Percentiles rank a stretch among this genome's conserved stretches.
phyloP scores from a whole-genome alignment of 2,797 vertebrate species.

The Aeoliscus strigatus region DNA sequence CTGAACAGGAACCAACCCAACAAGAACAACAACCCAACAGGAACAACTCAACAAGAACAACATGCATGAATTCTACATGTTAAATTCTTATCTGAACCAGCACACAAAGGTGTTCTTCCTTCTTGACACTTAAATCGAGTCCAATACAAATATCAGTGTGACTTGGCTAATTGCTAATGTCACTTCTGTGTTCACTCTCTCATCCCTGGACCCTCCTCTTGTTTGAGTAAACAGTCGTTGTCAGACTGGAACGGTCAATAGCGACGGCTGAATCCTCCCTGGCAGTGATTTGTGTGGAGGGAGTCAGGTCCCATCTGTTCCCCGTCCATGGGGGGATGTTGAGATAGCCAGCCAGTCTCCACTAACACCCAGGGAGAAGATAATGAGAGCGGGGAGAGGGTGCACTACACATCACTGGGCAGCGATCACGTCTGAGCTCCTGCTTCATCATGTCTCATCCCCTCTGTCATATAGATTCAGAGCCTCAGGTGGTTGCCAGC shows the following conservation, averaged over 20 bases:
- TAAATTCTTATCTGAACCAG: too few species aligned
- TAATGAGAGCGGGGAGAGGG: slow-evolving; percentile 63
- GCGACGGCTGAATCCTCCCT: slow-evolving; percentile 45
- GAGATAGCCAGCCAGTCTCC: slow-evolving; percentile 50
- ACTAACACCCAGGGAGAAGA: slow-evolving; percentile 64
- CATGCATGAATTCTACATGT: too few species aligned
- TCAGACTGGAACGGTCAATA: slow-evolving; percentile 40
- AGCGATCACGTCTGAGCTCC: slow-evolving; percentile 38
- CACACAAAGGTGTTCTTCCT: too few species aligned
- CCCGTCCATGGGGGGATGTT: slow-evolving; percentile 50
- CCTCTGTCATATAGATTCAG: slow-evolving; percentile 18
- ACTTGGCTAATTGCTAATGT: background rate
- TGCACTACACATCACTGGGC: slow-evolving; percentile 39
- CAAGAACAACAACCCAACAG: too few species aligned
- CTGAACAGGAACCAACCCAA: too few species aligned
- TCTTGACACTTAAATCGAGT: background rate
- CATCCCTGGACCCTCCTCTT: slow-evolving; percentile 25
- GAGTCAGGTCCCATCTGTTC: slow-evolving; percentile 68
- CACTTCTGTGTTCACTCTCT: slow-evolving; percentile 7
- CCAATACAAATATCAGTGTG: background rate
- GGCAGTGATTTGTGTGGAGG: slow-evolving; percentile 61
- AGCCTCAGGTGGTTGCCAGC: slow-evolving; percentile 37
- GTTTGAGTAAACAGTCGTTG: slow-evolving; percentile 43
- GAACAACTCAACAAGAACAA: too few species aligned
- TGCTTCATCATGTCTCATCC: slow-evolving; percentile 26